Evolutionary conservation across 2,113 vertebrate species (phyloP), one percentile per base, ranked within the genome.

Genomic region (Vireo altiloquus): DNA sequence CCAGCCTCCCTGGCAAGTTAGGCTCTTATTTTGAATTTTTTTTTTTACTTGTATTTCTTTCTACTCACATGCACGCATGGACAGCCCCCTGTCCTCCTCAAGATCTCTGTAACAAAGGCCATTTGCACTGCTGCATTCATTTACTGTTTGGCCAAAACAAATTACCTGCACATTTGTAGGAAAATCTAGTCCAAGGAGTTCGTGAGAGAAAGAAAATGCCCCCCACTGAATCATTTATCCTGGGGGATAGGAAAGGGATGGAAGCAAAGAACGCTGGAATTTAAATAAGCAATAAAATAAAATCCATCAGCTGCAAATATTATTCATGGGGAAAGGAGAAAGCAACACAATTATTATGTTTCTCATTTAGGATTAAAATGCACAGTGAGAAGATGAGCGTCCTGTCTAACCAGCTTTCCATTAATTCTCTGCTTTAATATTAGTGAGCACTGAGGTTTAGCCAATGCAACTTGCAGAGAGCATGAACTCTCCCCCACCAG

Each of bases 321-420:
- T 92, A 82, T 82, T 75, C 68, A 49, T 13, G n/a, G 42, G 27
- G 64, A 89, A 90, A 91, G 44, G 64, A 90, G 74, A 92, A 91
- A 79, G 56, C 80, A 88, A 74, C 40, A 72, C 31, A 84, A 68
- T 71, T 72, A 75, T 66, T 72, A 72, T 72, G 37, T 31, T 94
- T 86, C 84, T 76, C 60, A 75, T 88, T 95, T 68, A 92, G 66
- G 57, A 94, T 59, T 90, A 87, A 91, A 82, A 97, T 66, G 79
- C 61, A 83, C 65, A 75, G 82, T 46, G 53, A 88, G 33, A 65
- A 75, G 28, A 85, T 1, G 3, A 76, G 31, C 79, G 68, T 54
- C 69, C 71, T 60, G n/a, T 63, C 70, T 82, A 76, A 85, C 66
- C 71, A 87, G 61, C 65, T 61, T 80, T 56, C 35, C 5, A 2